These are phyloP conservation scores for Rhopalosiphum nymphaeae DNA, from an alignment of 2,888 invertebrate species.

Conservation along the genomic window DNA sequence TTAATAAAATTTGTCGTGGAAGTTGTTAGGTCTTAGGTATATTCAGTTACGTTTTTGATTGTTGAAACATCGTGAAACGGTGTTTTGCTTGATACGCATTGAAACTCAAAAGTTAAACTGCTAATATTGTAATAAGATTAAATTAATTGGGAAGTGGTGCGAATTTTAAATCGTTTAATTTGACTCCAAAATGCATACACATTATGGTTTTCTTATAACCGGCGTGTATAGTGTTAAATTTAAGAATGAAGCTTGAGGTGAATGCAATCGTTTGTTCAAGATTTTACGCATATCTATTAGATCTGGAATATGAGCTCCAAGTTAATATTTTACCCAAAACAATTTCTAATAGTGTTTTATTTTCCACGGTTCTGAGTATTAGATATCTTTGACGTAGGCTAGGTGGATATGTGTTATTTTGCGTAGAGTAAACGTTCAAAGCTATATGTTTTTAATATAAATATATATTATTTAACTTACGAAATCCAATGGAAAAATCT, in stretches of 20 bases:
- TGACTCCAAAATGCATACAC: not conserved
- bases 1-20: not conserved
- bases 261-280: not conserved
- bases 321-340: not conserved
- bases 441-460: too few relatives aligned
- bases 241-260: not conserved
- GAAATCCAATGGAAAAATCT: not conserved
- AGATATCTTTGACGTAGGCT: rapidly evolving
- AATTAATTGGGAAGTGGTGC: not conserved
- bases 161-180: not conserved
- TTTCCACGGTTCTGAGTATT: not conserved
- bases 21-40: too few relatives aligned
- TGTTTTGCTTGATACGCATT: not conserved
- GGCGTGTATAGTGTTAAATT: not conserved
- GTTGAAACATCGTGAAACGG: not conserved
- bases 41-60: not conserved
- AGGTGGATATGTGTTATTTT: not conserved
- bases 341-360: not conserved
- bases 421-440: not conserved
- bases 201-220: not conserved
- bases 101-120: not conserved
- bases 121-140: not conserved
- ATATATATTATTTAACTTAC: not conserved
- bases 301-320: not conserved
- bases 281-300: not conserved